These are phyloP conservation scores for Seriola quinqueradiata DNA, from an alignment of 2,113 vertebrate genomes.

Conservation along the genomic window DNA sequence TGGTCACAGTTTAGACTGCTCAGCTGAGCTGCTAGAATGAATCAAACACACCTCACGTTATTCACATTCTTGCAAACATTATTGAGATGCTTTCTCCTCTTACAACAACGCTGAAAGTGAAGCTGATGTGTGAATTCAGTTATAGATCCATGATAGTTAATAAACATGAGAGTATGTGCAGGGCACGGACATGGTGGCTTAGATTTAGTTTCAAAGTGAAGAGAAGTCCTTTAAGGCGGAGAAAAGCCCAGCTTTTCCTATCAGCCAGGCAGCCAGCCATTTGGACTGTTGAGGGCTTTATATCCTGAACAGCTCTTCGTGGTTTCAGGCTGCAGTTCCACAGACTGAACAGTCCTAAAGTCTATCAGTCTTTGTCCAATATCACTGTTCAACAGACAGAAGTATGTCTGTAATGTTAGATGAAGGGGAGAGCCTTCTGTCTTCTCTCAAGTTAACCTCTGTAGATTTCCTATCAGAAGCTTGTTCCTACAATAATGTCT, in stretches of 20 bases:
- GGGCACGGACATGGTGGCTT: background rate
- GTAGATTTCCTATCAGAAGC: background rate
- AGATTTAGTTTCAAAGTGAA: constrained; percentile 32
- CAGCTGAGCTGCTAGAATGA: background rate
- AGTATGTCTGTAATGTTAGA: constrained; percentile 21
- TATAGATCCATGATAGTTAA: background rate
- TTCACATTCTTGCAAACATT: constrained; percentile 24
- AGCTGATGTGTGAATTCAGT: background rate
- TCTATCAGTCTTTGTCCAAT: constrained; percentile 22
- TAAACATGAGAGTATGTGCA: background rate
- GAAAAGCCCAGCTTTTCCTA: constrained; percentile 30
- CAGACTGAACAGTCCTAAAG: constrained; percentile 33
- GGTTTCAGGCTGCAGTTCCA: constrained; percentile 37
- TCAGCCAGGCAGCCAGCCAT: constrained; percentile 19
- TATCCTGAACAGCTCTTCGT: constrained; percentile 40
- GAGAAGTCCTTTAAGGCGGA: constrained; percentile 29
- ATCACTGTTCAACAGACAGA: constrained; percentile 30
- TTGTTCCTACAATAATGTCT: background rate
- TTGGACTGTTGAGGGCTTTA: constrained; percentile 5
- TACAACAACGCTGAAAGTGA: background rate
- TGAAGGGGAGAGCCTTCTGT: background rate
- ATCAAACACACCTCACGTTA: constrained; percentile 23
- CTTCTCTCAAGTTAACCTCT: background rate
- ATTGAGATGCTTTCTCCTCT: constrained; percentile 18
- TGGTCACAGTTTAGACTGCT: background rate